Percentiles rank a stretch among this genome's conserved stretches.
phyloP scores from a whole-genome alignment of 1,140 invertebrate species.

The Zaprionus inermis region DNA sequence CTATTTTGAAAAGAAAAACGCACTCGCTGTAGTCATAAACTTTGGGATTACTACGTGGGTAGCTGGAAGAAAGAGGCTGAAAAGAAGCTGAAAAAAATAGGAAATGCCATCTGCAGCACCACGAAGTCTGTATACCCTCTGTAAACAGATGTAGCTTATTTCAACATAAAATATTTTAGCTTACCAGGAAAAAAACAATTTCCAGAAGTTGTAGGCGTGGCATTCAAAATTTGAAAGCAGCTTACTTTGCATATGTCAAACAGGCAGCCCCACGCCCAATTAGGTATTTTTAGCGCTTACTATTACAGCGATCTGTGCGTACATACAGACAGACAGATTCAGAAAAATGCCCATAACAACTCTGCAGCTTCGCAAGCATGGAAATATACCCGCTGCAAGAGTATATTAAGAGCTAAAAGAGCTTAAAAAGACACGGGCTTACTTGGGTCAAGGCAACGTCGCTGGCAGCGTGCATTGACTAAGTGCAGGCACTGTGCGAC shows the following conservation, averaged over 20 bases:
- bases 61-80: constrained; percentile 34
- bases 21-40: constrained; percentile 65
- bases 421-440: constrained; percentile 24
- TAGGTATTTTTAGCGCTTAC: background rate
- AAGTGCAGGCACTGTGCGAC: constrained; percentile 25
- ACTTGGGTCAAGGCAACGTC: constrained; percentile 62
- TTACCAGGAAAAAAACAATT: too few relatives aligned
- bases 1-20: constrained; percentile 65
- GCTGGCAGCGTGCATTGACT: constrained; percentile 39
- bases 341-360: too few relatives aligned
- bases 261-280: background rate
- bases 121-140: background rate
- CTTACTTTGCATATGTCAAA: background rate
- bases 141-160: too few relatives aligned
- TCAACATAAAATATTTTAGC: too few relatives aligned
- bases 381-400: background rate
- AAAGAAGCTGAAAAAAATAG: constrained; percentile 2
- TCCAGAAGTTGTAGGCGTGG: too few relatives aligned
- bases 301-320: background rate
- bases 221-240: background rate
- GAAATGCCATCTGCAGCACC: too few relatives aligned
- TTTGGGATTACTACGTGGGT: constrained; percentile 69
- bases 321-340: background rate
- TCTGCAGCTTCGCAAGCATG: too few relatives aligned
- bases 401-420: constrained; percentile 18